Conservation (phyloP, 2,888 invertebrate species). For the Gnatocerus cornutus region DNA sequence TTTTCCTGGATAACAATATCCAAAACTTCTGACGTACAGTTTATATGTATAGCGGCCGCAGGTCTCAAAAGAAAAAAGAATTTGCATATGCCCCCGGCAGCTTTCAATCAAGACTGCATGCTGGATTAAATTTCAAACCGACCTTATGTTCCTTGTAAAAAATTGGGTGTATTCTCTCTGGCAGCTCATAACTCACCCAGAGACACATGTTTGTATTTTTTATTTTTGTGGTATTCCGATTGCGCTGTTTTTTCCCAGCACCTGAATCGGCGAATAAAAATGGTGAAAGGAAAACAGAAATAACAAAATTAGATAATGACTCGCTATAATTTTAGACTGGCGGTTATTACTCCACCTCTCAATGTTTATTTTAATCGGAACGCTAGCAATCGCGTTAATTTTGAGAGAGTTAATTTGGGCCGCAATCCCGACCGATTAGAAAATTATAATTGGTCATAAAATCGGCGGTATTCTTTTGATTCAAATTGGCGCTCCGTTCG, state of each 20-base stretch:
- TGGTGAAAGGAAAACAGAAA: not conserved
- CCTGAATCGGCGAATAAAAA: conserved; percentile 16
- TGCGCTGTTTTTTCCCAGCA: conserved; percentile 11
- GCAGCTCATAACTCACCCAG: not conserved
- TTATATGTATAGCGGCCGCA: not conserved
- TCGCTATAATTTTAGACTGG: conserved; percentile 9
- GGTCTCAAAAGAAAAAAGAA: not conserved
- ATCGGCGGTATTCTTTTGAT: conserved; percentile 10
- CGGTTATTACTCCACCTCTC: conserved; percentile 4
- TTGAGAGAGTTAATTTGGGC: not conserved
- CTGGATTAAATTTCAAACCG: conserved; percentile 18
- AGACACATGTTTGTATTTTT: conserved; percentile 19
- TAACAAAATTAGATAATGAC: conserved; percentile 25
- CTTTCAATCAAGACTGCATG: conserved; percentile 11
- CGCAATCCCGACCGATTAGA: conserved; percentile 21
- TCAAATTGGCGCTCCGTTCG: conserved; percentile 4
- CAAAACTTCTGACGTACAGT: too few relatives aligned
- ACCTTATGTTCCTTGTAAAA: conserved; percentile 7
- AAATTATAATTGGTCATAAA: conserved; percentile 22
- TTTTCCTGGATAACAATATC: too few relatives aligned
- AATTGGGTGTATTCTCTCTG: not conserved
- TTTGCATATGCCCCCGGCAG: conserved; percentile 1
- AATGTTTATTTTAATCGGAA: conserved; percentile 25
- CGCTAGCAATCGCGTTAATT: conserved; percentile 21
- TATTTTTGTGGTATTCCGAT: not conserved